Conservation (phyloP, 2,113 vertebrate species). For the Campylorhamphus procurvoides region DNA sequence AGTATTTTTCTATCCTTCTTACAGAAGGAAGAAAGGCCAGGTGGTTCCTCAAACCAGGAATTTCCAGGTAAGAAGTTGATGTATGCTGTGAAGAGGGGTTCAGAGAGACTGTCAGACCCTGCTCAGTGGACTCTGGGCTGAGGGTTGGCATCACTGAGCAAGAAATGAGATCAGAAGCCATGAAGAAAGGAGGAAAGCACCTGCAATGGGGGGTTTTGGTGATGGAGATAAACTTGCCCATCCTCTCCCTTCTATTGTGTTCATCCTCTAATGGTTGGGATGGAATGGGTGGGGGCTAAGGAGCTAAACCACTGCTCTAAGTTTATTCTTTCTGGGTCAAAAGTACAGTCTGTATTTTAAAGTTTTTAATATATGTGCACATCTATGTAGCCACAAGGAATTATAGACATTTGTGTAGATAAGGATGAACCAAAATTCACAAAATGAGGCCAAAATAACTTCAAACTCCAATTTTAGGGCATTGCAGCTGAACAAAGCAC, state of each 20-base stretch:
- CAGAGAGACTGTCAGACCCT: neutral
- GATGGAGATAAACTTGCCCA: neutral
- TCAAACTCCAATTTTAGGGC: neutral
- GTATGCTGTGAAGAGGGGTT: neutral
- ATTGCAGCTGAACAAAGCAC: neutral
- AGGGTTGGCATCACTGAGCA: neutral
- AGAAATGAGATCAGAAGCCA: neutral
- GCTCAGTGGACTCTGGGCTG: accelerated
- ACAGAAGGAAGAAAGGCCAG: neutral
- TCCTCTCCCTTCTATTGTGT: neutral
- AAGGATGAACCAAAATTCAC: neutral
- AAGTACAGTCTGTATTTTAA: neutral
- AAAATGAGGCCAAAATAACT: neutral
- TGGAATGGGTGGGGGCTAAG: neutral
- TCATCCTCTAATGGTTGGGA: accelerated
- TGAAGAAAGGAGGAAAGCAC: neutral
- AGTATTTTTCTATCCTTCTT: neutral
- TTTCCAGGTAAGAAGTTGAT: neutral
- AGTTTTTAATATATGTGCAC: accelerated
- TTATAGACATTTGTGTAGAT: neutral
- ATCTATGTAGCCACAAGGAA: neutral
- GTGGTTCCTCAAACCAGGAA: neutral
- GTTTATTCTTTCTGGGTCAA: neutral
- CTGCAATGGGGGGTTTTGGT: neutral
- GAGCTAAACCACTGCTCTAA: neutral